Percentiles rank a stretch among this genome's conserved stretches.
Evolutionary conservation across 2,888 invertebrate genomes (phyloP).

Genomic region (Laspeyria flexula): DNA sequence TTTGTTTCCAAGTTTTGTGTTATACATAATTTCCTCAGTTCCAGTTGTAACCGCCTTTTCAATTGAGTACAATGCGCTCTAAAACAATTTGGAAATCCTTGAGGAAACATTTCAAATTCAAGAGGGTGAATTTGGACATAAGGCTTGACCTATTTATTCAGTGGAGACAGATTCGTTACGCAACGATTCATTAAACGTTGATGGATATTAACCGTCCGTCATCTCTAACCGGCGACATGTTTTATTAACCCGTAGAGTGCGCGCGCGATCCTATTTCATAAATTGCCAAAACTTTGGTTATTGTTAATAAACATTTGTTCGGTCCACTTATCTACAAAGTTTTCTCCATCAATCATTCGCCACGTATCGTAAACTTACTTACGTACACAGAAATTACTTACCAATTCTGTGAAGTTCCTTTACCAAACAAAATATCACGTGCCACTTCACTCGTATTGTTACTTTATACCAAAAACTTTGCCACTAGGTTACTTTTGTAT

Average conservation of each 20-base stretch:
- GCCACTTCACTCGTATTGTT: slow-evolving; percentile 54
- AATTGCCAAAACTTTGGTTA: slow-evolving; percentile 34
- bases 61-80: slow-evolving; percentile 59
- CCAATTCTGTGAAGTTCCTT: slow-evolving; percentile 42
- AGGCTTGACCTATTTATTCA: slow-evolving; percentile 51
- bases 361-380: slow-evolving; percentile 40
- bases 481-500: slow-evolving; percentile 39
- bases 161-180: slow-evolving; percentile 49
- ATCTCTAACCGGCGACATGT: slow-evolving; percentile 28
- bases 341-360: slow-evolving; percentile 41
- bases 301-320: slow-evolving; percentile 40
- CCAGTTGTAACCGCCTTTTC: slow-evolving; percentile 56
- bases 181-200: slow-evolving; percentile 45
- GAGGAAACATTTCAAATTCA: slow-evolving; percentile 26
- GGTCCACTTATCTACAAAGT: slow-evolving; percentile 32
- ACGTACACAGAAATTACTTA: slow-evolving; percentile 42
- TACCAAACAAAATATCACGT: slow-evolving; percentile 42
- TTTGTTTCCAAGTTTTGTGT: slow-evolving; percentile 68
- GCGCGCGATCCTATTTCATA: slow-evolving; percentile 21
- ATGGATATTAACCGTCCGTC: slow-evolving; percentile 42
- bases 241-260: slow-evolving; percentile 21
- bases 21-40: slow-evolving; percentile 63
- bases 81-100: slow-evolving; percentile 42
- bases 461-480: slow-evolving; percentile 29
- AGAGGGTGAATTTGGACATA: slow-evolving; percentile 24